Percentiles rank a stretch among this genome's conserved stretches.
These are phyloP conservation scores for Craseonycteris thonglongyai DNA, from an alignment of 2,113 vertebrate genomes.

Conservation along the genomic window DNA sequence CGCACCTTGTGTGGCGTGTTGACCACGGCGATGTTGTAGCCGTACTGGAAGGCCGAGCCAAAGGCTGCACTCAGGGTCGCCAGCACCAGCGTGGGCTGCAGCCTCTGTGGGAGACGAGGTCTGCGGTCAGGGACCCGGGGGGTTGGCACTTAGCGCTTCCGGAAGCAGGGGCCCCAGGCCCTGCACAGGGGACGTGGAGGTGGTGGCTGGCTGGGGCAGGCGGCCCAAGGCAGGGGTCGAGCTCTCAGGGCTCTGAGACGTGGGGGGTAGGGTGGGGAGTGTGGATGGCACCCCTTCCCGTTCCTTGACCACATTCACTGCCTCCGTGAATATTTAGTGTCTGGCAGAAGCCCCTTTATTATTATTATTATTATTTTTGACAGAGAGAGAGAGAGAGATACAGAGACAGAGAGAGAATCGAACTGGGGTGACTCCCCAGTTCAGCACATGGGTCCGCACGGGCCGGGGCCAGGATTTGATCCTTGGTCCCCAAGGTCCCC, in stretches of 20 bases:
- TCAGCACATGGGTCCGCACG: too few species aligned
- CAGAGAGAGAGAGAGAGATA: too few species aligned
- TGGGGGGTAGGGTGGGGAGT: background rate
- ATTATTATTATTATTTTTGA: too few species aligned
- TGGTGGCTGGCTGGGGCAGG: background rate
- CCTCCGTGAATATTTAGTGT: background rate
- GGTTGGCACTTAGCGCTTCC: background rate
- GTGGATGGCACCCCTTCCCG: background rate
- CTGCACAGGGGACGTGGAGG: background rate
- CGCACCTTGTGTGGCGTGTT: constrained; percentile 88
- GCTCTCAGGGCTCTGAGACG: too few species aligned
- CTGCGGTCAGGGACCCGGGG: background rate
- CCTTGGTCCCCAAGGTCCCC: too few species aligned
- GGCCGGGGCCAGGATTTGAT: too few species aligned
- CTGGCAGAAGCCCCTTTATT: too few species aligned
- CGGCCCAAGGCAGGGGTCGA: too few species aligned
- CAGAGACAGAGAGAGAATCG: too few species aligned
- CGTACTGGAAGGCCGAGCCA: constrained; percentile 91
- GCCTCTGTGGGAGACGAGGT: constrained; percentile 68
- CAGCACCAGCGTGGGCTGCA: constrained; percentile 77
- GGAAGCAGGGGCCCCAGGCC: background rate
- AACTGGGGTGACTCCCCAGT: too few species aligned
- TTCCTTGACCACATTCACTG: fast-evolving
- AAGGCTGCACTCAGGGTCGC: constrained; percentile 83
- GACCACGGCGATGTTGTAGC: constrained; percentile 89